phyloP scores from a whole-genome alignment of 1,140 invertebrate genomes.

The Fopius arisanus region DNA sequence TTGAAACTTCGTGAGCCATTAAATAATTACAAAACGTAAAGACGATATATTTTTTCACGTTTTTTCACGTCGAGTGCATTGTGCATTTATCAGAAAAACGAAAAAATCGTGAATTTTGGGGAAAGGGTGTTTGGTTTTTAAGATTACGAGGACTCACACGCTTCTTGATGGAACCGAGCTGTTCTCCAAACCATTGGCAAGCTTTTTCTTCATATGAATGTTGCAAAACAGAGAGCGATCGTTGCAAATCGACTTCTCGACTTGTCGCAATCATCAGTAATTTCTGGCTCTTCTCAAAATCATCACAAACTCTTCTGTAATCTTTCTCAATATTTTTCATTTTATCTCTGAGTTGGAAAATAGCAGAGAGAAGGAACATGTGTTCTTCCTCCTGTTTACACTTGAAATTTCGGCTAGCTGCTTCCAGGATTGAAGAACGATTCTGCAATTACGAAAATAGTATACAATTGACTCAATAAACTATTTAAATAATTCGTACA shows the following conservation, averaged over 20 bases:
- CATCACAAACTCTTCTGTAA: conserved; percentile 40
- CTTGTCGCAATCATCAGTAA: conserved; percentile 38
- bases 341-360: conserved; percentile 39
- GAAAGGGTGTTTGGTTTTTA: no score
- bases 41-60: no score
- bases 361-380: conserved; percentile 20
- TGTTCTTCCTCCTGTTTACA: conserved; percentile 29
- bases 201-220: conserved; percentile 37
- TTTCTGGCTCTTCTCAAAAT: conserved; percentile 44
- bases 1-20: no score
- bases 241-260: conserved; percentile 42
- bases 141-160: conserved; percentile 31
- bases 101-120: no score
- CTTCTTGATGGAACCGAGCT: conserved; percentile 39
- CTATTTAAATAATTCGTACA: conserved; percentile 36
- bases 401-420: conserved; percentile 39
- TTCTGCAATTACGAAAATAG: conserved; percentile 43
- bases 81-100: no score
- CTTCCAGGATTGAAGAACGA: conserved; percentile 49
- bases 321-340: conserved; percentile 40
- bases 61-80: no score
- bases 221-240: conserved; percentile 40
- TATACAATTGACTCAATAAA: conserved; percentile 10
- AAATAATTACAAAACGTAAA: no score
- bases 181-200: conserved; percentile 35